Evolutionary conservation across 2,113 vertebrate genomes (phyloP).

Genomic region (Mystacornis crossleyi): DNA sequence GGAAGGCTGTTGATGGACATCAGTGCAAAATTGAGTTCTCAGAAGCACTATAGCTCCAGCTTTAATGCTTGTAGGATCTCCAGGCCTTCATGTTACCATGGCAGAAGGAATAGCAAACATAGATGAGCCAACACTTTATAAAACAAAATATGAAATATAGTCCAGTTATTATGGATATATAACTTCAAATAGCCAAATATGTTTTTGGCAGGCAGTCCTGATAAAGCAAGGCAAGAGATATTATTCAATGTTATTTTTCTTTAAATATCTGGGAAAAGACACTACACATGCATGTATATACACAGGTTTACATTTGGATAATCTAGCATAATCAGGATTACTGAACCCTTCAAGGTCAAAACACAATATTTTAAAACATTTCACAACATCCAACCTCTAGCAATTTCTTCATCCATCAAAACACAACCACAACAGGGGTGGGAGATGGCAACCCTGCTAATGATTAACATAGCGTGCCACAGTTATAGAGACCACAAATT

Average conservation of each 20-base stretch:
- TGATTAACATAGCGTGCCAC: background rate
- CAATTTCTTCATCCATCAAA: background rate
- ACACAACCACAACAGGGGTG: background rate
- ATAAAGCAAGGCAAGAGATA: background rate
- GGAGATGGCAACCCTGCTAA: background rate
- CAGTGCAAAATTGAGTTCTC: background rate
- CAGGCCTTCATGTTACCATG: constrained; percentile 31
- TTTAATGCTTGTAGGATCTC: background rate
- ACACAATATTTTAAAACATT: background rate
- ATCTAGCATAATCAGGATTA: background rate
- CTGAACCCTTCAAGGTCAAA: background rate
- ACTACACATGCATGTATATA: background rate
- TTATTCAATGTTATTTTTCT: background rate
- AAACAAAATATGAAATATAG: constrained; percentile 29
- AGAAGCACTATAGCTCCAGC: background rate
- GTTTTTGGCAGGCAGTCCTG: background rate
- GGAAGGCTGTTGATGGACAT: background rate
- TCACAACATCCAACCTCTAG: background rate
- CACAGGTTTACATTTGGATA: background rate
- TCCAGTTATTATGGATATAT: background rate
- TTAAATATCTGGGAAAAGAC: background rate
- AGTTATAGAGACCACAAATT: background rate
- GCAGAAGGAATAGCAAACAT: constrained; percentile 30
- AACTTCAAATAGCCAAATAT: background rate
- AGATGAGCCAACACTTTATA: background rate